Percentiles rank a stretch among this genome's conserved stretches.
Conservation (phyloP, 1,140 invertebrate species). For the Lepidurus apus region DNA sequence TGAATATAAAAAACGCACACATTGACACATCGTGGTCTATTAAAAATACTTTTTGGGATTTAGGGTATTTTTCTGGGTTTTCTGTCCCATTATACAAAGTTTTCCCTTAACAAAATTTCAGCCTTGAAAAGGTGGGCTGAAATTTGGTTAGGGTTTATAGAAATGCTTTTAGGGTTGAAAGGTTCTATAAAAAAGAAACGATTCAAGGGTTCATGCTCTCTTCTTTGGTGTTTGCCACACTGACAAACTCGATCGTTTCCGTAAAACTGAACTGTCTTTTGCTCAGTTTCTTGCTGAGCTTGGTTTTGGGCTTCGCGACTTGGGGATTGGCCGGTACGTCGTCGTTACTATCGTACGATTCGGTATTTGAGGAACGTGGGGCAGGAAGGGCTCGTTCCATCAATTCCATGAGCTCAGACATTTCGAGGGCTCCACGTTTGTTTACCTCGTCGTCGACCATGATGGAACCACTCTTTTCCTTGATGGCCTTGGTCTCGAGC, state of each 20-base stretch:
- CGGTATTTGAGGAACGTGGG: constrained; percentile 19
- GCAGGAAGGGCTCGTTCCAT: constrained; percentile 27
- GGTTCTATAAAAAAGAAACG: neutral
- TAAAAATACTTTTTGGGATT: constrained; percentile 4
- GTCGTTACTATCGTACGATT: constrained; percentile 38
- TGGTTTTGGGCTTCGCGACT: constrained; percentile 30
- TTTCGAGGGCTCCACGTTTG: constrained; percentile 36
- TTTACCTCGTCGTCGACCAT: constrained; percentile 30
- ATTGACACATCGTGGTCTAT: constrained; percentile 1
- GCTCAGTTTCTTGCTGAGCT: constrained; percentile 34
- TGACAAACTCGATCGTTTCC: constrained; percentile 35
- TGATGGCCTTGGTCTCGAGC: constrained; percentile 39
- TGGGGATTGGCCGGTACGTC: constrained; percentile 23
- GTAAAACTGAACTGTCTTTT: constrained; percentile 36
- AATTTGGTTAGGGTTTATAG: constrained; percentile 10
- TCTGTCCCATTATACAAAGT: constrained; percentile 1
- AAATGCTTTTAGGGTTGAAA: neutral
- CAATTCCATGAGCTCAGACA: constrained; percentile 35
- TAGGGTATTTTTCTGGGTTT: neutral
- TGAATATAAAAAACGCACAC: constrained; percentile 20
- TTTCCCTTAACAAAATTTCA: neutral
- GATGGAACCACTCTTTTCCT: constrained; percentile 33
- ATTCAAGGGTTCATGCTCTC: constrained; percentile 31
- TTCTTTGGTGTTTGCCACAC: constrained; percentile 30
- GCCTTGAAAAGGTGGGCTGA: neutral